A percentile compares a stretch with the other conserved stretches of the same genome.
phyloP scores from a whole-genome alignment of 1,140 invertebrate species.

The Streblospio benedicti region DNA sequence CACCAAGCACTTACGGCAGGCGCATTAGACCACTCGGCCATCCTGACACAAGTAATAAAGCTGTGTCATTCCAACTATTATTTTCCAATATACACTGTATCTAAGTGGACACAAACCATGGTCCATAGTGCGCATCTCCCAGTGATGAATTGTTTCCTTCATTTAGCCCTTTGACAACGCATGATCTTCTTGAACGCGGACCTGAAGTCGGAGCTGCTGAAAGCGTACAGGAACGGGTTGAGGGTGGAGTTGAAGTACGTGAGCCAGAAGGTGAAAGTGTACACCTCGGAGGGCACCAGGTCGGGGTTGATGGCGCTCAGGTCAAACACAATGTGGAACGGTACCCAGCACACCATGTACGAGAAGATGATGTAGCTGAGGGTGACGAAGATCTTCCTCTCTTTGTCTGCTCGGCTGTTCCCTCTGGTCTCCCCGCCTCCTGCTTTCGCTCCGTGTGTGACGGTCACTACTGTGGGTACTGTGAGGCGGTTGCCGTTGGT shows the following conservation, averaged over 20 bases:
- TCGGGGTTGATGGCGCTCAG: constrained; percentile 27
- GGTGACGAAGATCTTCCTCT: constrained; percentile 30
- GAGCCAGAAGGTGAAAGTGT: constrained; percentile 33
- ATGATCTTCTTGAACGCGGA: constrained; percentile 30
- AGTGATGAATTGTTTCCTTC: too few relatives aligned
- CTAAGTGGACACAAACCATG: too few relatives aligned
- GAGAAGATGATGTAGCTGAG: constrained; percentile 33
- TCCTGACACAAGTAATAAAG: too few relatives aligned
- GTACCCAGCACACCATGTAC: constrained; percentile 35
- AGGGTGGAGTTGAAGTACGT: constrained; percentile 40
- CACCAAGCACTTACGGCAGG: too few relatives aligned
- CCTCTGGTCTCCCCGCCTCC: not conserved
- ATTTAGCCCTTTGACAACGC: too few relatives aligned
- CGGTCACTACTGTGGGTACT: not conserved
- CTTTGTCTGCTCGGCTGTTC: constrained; percentile 13
- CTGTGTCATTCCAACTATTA: too few relatives aligned
- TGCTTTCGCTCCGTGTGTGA: not conserved
- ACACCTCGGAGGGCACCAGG: constrained; percentile 25
- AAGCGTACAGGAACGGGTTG: constrained; percentile 42
- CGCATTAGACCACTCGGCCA: too few relatives aligned
- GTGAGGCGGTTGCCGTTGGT: not conserved
- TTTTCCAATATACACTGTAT: too few relatives aligned
- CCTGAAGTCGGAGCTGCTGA: constrained; percentile 32
- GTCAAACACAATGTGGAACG: constrained; percentile 38
- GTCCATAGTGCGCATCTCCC: too few relatives aligned